A percentile compares a stretch with the other conserved stretches of the same genome.
Evolutionary conservation across 1,140 invertebrate species (phyloP).

Genomic region (Gyrodactylus salaris): DNA sequence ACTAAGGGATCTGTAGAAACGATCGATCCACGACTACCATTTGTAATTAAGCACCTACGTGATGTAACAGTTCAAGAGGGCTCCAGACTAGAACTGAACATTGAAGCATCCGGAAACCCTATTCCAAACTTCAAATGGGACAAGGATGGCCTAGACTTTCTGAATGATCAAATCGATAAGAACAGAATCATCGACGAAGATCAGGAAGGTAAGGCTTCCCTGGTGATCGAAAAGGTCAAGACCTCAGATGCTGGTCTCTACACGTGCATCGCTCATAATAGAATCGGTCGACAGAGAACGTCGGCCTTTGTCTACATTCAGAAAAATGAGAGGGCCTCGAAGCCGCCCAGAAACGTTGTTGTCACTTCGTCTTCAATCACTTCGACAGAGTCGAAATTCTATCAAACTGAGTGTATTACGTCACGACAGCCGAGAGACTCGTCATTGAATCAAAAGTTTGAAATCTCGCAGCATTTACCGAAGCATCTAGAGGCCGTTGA

Average conservation of each 20-base stretch:
- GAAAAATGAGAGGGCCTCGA: background rate
- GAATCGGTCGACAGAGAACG: background rate
- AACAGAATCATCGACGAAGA: background rate
- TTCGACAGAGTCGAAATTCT: too few relatives aligned
- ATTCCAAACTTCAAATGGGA: background rate
- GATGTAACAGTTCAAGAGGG: background rate
- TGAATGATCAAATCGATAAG: background rate
- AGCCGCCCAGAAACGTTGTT: background rate
- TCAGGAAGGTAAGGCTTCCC: background rate
- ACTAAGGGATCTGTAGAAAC: background rate
- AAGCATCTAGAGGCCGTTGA: background rate
- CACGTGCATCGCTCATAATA: background rate
- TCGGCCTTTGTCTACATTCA: background rate
- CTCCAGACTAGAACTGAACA: background rate
- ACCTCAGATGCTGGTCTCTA: background rate
- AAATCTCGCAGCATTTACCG: background rate
- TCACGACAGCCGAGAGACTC: background rate
- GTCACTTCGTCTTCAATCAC: background rate
- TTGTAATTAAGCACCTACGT: background rate
- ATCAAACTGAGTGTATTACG: background rate
- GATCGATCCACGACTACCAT: background rate
- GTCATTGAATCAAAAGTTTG: background rate
- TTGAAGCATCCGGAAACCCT: background rate
- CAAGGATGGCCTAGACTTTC: background rate
- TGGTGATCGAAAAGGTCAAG: background rate